Conservation (phyloP, 2,888 invertebrate species). For the Zhuqinia jingwanae region DNA sequence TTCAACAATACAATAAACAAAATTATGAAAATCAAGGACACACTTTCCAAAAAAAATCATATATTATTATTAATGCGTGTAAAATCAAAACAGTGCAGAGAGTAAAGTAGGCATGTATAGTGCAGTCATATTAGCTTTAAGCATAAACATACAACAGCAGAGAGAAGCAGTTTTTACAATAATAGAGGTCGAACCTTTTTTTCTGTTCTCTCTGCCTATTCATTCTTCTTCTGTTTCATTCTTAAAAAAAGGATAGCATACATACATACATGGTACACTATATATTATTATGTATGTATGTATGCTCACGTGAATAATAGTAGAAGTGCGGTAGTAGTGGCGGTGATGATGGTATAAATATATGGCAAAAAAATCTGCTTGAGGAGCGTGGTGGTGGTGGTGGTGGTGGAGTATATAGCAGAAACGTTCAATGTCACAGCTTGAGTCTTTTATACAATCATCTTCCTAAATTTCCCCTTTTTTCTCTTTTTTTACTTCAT, state of each 20-base stretch:
- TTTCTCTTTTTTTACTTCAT: constrained; percentile 36
- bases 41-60: constrained; percentile 31
- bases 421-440: constrained; percentile 67
- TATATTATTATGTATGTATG: not conserved
- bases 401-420: constrained; percentile 35
- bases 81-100: constrained; percentile 13
- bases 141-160: too few relatives aligned
- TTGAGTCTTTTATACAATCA: constrained; percentile 69
- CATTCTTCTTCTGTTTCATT: not conserved
- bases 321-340: not conserved
- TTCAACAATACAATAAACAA: constrained; percentile 51
- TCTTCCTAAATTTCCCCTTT: constrained; percentile 54
- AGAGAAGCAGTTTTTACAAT: too few relatives aligned
- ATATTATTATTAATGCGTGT: constrained; percentile 50
- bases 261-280: not conserved
- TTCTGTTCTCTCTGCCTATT: not conserved
- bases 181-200: constrained; percentile 19
- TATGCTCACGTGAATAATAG: constrained; percentile 32
- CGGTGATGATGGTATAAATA: constrained; percentile 1
- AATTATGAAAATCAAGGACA: constrained; percentile 58
- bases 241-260: constrained; percentile 33
- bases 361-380: constrained; percentile 51
- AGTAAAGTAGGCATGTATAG: too few relatives aligned
- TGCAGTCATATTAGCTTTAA: too few relatives aligned
- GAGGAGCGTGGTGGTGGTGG: too few relatives aligned